These are phyloP conservation scores for Chloroclysta siterata DNA, from an alignment of 2,888 invertebrate species.

Conservation along the genomic window DNA sequence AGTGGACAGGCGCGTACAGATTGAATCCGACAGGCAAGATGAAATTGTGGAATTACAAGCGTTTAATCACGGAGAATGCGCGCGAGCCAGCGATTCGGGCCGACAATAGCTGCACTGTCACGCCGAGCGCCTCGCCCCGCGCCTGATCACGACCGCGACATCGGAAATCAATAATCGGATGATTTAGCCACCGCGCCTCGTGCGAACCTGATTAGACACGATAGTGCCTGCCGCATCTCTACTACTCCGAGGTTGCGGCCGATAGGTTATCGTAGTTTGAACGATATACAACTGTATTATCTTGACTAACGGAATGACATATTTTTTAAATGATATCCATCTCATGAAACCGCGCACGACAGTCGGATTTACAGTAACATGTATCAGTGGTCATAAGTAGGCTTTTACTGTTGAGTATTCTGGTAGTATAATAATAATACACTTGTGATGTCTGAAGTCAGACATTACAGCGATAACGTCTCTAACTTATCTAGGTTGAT, in stretches of 20 bases:
- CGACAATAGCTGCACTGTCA: constrained; percentile 80
- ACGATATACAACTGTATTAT: constrained; percentile 73
- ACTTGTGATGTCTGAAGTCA: constrained; percentile 48
- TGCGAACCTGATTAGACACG: constrained; percentile 84
- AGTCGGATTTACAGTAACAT: constrained; percentile 69
- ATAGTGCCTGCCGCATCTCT: constrained; percentile 76
- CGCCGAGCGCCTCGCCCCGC: constrained; percentile 74
- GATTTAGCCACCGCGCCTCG: constrained; percentile 84
- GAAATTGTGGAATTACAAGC: constrained; percentile 83
- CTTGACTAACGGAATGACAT: constrained; percentile 74
- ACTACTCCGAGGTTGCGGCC: constrained; percentile 60
- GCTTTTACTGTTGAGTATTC: constrained; percentile 56
- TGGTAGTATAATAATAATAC: constrained; percentile 51
- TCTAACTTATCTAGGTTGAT: constrained; percentile 43
- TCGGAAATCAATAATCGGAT: constrained; percentile 85
- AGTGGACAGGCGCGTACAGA: constrained; percentile 60
- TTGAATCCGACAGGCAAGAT: constrained; percentile 75
- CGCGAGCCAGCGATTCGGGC: constrained; percentile 63
- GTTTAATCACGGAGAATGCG: constrained; percentile 79
- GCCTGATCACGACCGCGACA: constrained; percentile 84
- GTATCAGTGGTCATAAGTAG: constrained; percentile 64
- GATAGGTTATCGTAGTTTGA: constrained; percentile 77
- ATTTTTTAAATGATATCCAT: constrained; percentile 75
- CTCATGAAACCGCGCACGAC: constrained; percentile 69
- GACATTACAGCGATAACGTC: constrained; percentile 48